phyloP scores from a whole-genome alignment of 2,113 vertebrate genomes.

The Otis tarda region DNA sequence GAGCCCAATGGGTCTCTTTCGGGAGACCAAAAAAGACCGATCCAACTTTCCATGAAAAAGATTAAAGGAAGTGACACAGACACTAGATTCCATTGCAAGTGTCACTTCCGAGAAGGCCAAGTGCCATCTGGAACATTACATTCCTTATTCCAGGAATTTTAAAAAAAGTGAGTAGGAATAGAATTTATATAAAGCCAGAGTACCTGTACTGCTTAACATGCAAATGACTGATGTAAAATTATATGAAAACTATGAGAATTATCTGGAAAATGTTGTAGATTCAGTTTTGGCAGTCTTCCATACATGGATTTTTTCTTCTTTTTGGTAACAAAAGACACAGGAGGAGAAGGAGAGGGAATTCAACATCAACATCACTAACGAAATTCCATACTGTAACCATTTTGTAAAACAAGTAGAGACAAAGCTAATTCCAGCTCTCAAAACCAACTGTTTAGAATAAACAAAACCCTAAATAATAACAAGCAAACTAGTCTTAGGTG shows the following conservation, averaged over 20 bases:
- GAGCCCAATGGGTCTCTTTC: background rate
- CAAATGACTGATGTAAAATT: background rate
- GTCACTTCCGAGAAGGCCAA: background rate
- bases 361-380: fast-evolving
- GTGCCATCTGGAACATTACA: background rate
- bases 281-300: background rate
- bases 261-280: background rate
- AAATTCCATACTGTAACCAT: background rate
- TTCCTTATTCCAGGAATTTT: background rate
- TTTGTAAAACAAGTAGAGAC: background rate
- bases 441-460: background rate
- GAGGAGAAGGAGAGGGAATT: background rate
- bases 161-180: background rate
- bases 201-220: background rate
- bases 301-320: background rate
- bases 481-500: background rate
- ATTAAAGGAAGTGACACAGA: background rate
- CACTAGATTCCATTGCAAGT: background rate
- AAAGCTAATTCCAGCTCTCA: background rate
- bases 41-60: background rate
- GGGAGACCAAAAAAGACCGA: background rate
- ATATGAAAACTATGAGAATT: background rate
- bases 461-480: background rate
- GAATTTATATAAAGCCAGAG: background rate
- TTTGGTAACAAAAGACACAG: background rate